Evolutionary conservation across 2,888 invertebrate species (phyloP).

Genomic region (Ferrisia virgata): DNA sequence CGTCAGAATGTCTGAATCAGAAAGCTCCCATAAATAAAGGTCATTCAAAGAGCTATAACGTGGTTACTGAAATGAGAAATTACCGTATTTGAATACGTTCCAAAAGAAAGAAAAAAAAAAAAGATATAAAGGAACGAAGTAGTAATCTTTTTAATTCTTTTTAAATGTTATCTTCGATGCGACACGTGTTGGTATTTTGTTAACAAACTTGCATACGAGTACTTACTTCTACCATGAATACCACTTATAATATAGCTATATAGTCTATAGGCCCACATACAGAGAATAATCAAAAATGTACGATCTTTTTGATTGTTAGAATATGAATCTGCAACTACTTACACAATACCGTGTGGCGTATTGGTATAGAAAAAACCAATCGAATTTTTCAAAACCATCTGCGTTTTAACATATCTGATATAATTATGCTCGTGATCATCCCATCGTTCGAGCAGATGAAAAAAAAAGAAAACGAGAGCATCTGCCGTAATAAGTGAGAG

Average conservation of each 20-base stretch:
- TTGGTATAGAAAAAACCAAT: background rate
- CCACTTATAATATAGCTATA: background rate
- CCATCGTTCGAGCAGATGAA: background rate
- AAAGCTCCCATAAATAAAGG: constrained; percentile 19
- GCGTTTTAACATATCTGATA: background rate
- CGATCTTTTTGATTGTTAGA: background rate
- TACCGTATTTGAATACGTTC: constrained; percentile 6
- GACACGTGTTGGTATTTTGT: constrained; percentile 26
- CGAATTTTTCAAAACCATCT: background rate
- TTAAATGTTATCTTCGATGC: background rate
- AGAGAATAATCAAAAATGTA: background rate
- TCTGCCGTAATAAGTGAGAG: background rate
- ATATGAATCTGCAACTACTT: background rate
- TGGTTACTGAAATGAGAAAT: constrained; percentile 8
- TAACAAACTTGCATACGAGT: too few species aligned
- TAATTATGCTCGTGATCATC: background rate
- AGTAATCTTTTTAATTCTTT: background rate
- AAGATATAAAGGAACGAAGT: too few species aligned
- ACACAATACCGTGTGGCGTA: background rate
- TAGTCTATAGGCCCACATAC: background rate
- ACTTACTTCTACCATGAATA: too few species aligned
- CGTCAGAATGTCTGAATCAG: background rate
- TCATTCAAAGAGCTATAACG: background rate
- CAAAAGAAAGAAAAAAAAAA: constrained; percentile 3
- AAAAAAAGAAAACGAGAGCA: background rate